Percentiles rank a stretch among this genome's conserved stretches.
These are phyloP conservation scores for pig (Sus scrofa) DNA, from an alignment of 2,113 vertebrate species.

Conservation along the genomic window T2T-Sscrofa CM000829.6:33097501-33098000, in stretches of 20 bases:
- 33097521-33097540: background rate
- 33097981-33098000: too few relatives aligned
- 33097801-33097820: constrained; percentile 37
- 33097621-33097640: background rate
- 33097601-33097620: background rate
- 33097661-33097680: background rate
- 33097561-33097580: background rate
- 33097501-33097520: background rate
- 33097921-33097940: background rate
- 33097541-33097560: background rate
- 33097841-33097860: background rate
- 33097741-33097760: constrained; percentile 44
- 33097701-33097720: background rate
- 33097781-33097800: constrained; percentile 20
- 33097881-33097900: background rate
- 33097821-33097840: background rate
- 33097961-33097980: background rate
- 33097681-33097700: background rate
- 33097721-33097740: background rate
- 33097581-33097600: too few relatives aligned
- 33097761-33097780: constrained; percentile 73
- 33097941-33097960: background rate
- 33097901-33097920: background rate
- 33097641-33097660: background rate
- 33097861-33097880: background rate